Evolutionary conservation across 2,113 vertebrate species (phyloP), one percentile per base, ranked within the genome.

Genomic region (Callocephalon fimbriatum): DNA sequence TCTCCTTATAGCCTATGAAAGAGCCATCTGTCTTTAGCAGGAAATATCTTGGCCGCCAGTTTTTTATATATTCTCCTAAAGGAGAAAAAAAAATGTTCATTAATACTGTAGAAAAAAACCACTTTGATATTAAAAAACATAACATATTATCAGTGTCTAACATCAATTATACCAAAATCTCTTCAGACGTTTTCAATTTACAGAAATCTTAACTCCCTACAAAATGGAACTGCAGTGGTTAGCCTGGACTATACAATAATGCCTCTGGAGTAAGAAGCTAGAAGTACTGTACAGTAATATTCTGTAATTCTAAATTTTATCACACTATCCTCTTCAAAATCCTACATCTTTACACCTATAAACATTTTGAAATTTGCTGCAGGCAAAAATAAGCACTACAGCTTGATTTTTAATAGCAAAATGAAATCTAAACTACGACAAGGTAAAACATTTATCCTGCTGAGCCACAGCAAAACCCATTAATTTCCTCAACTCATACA

Each of bases 1-100:
- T 99, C 98, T 99, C 99, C 98, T 99, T 99, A 97, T 99, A 99
- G 95, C 99, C 99, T 90, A 99, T 99, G 98, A 99, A 99, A 92
- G 99, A 99, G 96, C 99, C 99, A 98, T 99, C 99, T 95, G 99
- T 99, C 98, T 99, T 99, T 95, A 99, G 97, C 94, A 99, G 98
- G 98, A 99, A 99, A 87, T 99, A 99, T 92, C 99, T 98, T 78
- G 99, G 99, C 94, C 99, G 99, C 99, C 99, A 99, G 97, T 99
- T 99, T 98, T 99, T 99, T 98, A 99, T 99, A 97, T 99, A 99
- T 98, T 99, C 99, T 98, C 99, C 99, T 99, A 95, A 61, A 95
- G 29, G 50, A 97, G 78, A 71, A 92, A 84, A 53, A 73, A 87
- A 97, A 93, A 38, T 14, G 62, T 48, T 94, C 71, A 95, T 98